Evolutionary conservation across 2,888 invertebrate genomes (phyloP).

Genomic region (Deroplatys truncata): DNA sequence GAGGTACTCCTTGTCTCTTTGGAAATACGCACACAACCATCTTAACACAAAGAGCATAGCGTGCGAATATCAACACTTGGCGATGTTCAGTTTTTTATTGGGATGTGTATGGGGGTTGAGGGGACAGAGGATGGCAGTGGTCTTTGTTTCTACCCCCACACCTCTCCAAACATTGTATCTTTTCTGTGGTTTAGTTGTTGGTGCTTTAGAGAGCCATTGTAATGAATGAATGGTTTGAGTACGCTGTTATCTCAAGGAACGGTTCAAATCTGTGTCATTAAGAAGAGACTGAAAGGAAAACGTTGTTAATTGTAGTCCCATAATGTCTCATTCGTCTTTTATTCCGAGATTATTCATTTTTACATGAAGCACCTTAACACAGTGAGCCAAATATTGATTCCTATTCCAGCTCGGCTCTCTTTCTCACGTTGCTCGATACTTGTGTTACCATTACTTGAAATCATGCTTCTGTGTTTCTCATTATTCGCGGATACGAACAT

Average conservation of each 20-base stretch:
- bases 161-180: neutral
- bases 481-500: too few relatives aligned
- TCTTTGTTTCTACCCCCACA: neutral
- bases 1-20: neutral
- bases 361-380: too few relatives aligned
- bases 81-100: neutral
- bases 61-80: neutral
- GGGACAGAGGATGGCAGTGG: neutral
- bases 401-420: too few relatives aligned
- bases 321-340: neutral
- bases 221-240: slow-evolving; percentile 1
- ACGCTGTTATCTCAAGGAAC: neutral
- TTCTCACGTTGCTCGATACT: too few relatives aligned
- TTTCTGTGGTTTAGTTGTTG: neutral
- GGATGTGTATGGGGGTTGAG: neutral
- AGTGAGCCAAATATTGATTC: too few relatives aligned
- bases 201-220: neutral
- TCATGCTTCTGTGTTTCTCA: too few relatives aligned
- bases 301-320: neutral
- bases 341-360: neutral
- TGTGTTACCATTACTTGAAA: too few relatives aligned
- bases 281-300: neutral
- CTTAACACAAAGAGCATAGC: neutral
- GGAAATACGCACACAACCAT: neutral
- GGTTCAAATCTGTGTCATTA: neutral